A percentile compares a stretch with the other conserved stretches of the same genome.
Evolutionary conservation across 2,888 invertebrate species (phyloP).

Genomic region (Caenorhabditis sulstoni): DNA sequence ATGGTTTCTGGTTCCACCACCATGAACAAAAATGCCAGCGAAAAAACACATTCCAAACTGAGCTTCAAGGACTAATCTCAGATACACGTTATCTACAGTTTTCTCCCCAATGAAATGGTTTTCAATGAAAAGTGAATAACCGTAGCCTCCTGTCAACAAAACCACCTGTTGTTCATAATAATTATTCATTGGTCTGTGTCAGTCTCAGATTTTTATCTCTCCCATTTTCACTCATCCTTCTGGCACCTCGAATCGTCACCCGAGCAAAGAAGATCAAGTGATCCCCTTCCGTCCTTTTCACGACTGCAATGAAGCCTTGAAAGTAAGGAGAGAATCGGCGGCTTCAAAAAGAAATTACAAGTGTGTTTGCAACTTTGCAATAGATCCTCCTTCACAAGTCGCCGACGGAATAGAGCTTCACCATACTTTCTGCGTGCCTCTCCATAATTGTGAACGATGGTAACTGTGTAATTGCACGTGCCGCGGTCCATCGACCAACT

Average conservation of each 20-base stretch:
- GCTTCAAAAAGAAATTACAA: conserved; percentile 8
- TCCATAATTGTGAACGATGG: conserved; percentile 34
- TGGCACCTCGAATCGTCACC: conserved; percentile 39
- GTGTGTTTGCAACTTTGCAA: background rate
- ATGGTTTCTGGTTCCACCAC: no score
- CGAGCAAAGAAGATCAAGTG: conserved; percentile 43
- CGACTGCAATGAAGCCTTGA: background rate
- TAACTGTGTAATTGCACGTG: conserved; percentile 36
- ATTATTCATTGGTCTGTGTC: conserved; percentile 53
- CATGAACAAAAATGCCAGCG: no score
- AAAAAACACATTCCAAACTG: no score
- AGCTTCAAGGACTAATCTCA: no score
- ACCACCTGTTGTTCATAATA: conserved; percentile 54
- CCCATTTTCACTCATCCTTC: conserved; percentile 52
- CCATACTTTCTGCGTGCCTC: conserved; percentile 25
- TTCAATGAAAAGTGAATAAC: conserved; percentile 32
- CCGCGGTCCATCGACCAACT: background rate
- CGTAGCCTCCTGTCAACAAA: conserved; percentile 25
- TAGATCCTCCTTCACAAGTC: conserved; percentile 11
- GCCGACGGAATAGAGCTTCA: conserved; percentile 24
- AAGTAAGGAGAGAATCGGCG: background rate
- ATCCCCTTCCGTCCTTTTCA: background rate
- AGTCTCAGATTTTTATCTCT: conserved; percentile 48
- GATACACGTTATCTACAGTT: background rate
- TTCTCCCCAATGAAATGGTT: background rate